Evolutionary conservation across 2,797 vertebrate genomes (phyloP).

Genomic region (Sebastiscus tertius): DNA sequence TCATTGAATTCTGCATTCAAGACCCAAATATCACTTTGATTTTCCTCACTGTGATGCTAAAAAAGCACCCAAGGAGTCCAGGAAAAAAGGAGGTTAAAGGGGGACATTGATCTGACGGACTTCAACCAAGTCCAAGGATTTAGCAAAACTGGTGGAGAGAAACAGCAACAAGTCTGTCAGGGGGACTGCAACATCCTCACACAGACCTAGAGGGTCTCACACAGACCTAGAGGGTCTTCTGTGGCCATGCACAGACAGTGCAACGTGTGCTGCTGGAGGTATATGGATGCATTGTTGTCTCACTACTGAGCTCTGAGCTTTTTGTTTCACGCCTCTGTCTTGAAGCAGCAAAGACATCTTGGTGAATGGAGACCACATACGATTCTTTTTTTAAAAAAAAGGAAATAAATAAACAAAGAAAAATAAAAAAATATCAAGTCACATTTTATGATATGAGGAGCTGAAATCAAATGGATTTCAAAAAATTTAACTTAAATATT

Average conservation of each 20-base stretch:
- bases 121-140: conserved; percentile 17
- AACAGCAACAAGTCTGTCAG: conserved; percentile 69
- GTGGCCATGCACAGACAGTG: conserved; percentile 28
- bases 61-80: background rate
- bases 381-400: too few relatives aligned
- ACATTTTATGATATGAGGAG: background rate
- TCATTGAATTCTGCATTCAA: background rate
- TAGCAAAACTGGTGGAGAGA: conserved; percentile 26
- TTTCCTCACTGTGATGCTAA: background rate
- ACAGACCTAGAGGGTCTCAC: conserved; percentile 14
- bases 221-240: conserved; percentile 4
- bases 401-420: background rate
- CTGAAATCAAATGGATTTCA: background rate
- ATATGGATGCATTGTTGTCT: conserved; percentile 53
- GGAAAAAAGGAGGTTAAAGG: background rate
- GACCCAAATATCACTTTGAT: background rate
- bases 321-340: conserved; percentile 34
- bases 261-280: conserved; percentile 44
- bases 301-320: conserved; percentile 23
- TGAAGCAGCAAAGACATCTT: conserved; percentile 14
- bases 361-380: background rate
- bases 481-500: background rate
- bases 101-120: background rate
- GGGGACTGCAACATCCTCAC: conserved; percentile 36
- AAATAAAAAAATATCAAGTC: background rate